Conservation (phyloP, 2,888 invertebrate species). For the Chrysolina americana region DNA sequence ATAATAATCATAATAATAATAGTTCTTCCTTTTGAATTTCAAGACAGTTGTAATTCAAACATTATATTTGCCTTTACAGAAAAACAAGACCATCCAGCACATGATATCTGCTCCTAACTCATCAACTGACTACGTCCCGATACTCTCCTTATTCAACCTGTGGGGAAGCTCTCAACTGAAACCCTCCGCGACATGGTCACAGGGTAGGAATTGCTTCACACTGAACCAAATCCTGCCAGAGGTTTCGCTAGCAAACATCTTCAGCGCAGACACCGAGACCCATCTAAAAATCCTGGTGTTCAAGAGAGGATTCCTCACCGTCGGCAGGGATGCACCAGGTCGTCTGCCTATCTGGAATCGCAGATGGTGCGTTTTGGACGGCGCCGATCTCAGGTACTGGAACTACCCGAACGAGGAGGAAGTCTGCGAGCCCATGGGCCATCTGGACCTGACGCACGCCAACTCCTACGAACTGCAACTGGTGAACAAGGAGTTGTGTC, state of each 20-base stretch:
- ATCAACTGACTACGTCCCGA: not conserved
- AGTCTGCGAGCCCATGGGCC: constrained; percentile 31
- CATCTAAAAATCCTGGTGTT: constrained; percentile 24
- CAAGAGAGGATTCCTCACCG: constrained; percentile 34
- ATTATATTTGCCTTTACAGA: not conserved
- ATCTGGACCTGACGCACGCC: constrained; percentile 35
- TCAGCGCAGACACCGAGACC: constrained; percentile 30
- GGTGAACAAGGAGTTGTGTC: constrained; percentile 36
- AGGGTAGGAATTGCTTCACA: not conserved
- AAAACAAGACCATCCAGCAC: not conserved
- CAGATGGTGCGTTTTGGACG: constrained; percentile 44
- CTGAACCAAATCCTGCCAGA: constrained; percentile 21
- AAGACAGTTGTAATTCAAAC: too few relatives aligned
- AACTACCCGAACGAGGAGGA: constrained; percentile 40
- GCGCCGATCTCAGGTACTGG: constrained; percentile 41
- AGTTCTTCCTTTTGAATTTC: too few relatives aligned
- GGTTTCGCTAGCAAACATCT: constrained; percentile 24
- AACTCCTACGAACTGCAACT: constrained; percentile 22
- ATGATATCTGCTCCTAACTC: not conserved
- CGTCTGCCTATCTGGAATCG: constrained; percentile 39
- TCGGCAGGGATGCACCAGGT: constrained; percentile 32
- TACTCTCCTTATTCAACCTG: constrained; percentile 25
- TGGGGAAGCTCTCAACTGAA: constrained; percentile 33
- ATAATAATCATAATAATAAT: too few relatives aligned
- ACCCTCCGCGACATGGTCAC: not conserved